Conservation (phyloP, 2,113 vertebrate species). For the Myotis lucifugus region DNA sequence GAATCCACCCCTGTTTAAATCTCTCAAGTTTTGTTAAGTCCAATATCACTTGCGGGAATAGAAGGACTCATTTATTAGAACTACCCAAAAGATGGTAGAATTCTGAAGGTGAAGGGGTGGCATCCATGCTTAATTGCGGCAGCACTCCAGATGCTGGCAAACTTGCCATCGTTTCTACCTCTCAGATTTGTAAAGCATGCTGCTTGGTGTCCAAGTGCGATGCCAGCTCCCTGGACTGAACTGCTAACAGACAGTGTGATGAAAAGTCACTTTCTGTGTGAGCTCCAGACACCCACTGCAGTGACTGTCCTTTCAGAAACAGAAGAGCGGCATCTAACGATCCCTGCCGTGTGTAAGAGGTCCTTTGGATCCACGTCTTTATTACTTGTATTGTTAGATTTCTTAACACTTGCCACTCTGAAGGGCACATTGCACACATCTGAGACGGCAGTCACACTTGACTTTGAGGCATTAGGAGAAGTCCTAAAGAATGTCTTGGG, state of each 20-base stretch:
- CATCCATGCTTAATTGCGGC: constrained; percentile 87
- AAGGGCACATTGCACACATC: constrained; percentile 87
- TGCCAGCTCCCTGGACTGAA: constrained; percentile 86
- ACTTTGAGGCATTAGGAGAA: constrained; percentile 85
- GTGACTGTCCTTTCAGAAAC: constrained; percentile 86
- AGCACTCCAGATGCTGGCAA: constrained; percentile 85
- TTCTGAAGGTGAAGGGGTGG: constrained; percentile 91
- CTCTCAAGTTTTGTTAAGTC: constrained; percentile 87
- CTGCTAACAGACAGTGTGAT: constrained; percentile 91
- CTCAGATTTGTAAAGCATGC: constrained; percentile 88
- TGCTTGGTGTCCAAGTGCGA: constrained; percentile 90
- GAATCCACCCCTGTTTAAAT: constrained; percentile 90
- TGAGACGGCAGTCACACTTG: constrained; percentile 92
- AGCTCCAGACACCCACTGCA: constrained; percentile 86
- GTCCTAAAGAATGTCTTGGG: constrained; percentile 72
- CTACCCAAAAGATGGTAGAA: constrained; percentile 90
- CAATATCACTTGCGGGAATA: constrained; percentile 86
- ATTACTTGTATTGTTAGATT: background rate
- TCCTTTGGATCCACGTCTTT: background rate
- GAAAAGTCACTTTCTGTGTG: constrained; percentile 87
- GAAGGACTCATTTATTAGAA: constrained; percentile 90
- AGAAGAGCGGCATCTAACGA: constrained; percentile 85
- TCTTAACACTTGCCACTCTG: constrained; percentile 45
- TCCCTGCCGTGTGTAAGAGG: constrained; percentile 72
- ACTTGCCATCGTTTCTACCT: constrained; percentile 82